A percentile compares a stretch with the other conserved stretches of the same genome.
These are phyloP conservation scores for Lepilemur septentrionalis DNA, from an alignment of 2,797 vertebrate species.

Conservation along the genomic window DNA sequence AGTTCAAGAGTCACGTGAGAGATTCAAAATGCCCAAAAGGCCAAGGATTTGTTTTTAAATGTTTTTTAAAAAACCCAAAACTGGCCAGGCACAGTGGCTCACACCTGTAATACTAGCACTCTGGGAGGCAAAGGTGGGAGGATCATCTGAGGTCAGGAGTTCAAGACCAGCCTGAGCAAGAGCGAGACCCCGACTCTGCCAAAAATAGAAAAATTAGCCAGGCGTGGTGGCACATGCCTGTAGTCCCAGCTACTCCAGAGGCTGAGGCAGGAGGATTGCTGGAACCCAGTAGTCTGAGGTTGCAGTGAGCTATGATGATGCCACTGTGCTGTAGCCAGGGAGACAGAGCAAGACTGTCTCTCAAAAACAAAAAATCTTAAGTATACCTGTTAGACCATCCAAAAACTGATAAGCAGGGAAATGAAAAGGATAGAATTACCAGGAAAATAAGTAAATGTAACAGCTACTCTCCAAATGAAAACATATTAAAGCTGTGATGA, in stretches of 20 bases:
- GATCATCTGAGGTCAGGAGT: not conserved
- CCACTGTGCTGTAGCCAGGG: not conserved
- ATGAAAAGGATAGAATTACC: slow-evolving; percentile 45
- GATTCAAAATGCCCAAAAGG: slow-evolving; percentile 51
- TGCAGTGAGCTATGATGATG: not conserved
- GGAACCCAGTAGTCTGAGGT: not conserved
- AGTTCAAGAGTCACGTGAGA: slow-evolving; percentile 45
- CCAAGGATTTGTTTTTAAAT: slow-evolving; percentile 60
- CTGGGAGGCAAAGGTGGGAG: not conserved
- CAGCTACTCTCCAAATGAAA: slow-evolving; percentile 32
- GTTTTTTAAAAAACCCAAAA: not conserved
- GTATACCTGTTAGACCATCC: slow-evolving; percentile 17
- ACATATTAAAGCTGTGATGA: slow-evolving; percentile 35
- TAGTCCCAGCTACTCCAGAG: not conserved
- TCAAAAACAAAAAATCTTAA: not conserved
- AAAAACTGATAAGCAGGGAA: slow-evolving; percentile 60
- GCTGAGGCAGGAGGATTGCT: not conserved
- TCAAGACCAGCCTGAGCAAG: not conserved
- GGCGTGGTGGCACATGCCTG: not conserved
- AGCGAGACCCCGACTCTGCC: not conserved
- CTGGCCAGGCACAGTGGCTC: not conserved
- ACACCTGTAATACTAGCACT: not conserved
- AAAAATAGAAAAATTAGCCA: not conserved
- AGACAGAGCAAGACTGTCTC: not conserved
- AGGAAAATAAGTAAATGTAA: slow-evolving; percentile 61